Percentiles rank a stretch among this genome's conserved stretches.
These are phyloP conservation scores for Steatocranus sp. DNA, from an alignment of 2,797 vertebrate species.

Conservation along the genomic window DNA sequence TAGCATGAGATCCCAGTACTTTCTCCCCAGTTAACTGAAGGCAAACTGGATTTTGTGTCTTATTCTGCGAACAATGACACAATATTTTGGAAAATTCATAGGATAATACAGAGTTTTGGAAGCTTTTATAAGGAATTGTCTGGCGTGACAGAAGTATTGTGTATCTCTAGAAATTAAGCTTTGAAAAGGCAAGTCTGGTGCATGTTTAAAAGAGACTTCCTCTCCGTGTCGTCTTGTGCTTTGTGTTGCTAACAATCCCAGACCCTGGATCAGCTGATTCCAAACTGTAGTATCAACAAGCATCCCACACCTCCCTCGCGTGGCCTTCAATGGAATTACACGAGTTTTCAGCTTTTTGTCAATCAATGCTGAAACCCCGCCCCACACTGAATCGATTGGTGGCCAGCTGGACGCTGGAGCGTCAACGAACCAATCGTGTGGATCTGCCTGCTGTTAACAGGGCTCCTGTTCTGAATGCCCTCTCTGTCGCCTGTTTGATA, in stretches of 20 bases:
- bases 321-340: constrained; percentile 30
- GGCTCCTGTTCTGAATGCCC: constrained; percentile 42
- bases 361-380: constrained; percentile 24
- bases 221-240: fast-evolving
- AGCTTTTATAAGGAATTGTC: neutral
- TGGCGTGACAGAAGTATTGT: fast-evolving
- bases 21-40: fast-evolving
- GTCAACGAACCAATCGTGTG: constrained; percentile 56
- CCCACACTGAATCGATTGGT: constrained; percentile 51
- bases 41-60: neutral
- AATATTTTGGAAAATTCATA: neutral
- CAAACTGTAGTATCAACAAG: neutral
- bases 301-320: constrained; percentile 37
- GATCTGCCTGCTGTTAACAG: constrained; percentile 68
- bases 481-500: constrained; percentile 28
- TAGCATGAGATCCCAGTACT: neutral
- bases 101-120: neutral
- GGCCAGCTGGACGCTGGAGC: neutral
- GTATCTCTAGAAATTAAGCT: neutral
- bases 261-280: neutral
- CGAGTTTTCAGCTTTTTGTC: neutral
- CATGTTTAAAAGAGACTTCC: neutral
- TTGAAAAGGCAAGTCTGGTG: neutral
- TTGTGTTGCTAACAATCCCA: neutral
- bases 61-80: neutral